Conservation (phyloP, 2,797 vertebrate species). For the Bryconaethiops microstoma region DNA sequence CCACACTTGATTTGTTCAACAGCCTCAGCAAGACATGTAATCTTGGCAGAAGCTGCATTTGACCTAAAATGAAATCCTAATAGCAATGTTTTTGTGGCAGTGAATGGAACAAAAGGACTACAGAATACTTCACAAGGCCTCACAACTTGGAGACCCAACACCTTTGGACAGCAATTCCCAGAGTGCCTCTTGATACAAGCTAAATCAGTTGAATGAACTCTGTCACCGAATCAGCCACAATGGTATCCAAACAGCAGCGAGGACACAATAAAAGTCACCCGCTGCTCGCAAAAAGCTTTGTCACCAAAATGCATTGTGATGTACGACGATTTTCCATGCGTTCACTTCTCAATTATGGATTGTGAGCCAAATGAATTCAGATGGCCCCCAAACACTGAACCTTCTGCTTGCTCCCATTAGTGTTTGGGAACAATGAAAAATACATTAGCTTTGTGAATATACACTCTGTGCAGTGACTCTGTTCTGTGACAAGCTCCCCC, state of each 20-base stretch:
- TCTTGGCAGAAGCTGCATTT: constrained; percentile 42
- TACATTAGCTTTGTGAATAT: constrained; percentile 62
- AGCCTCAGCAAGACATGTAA: constrained; percentile 8
- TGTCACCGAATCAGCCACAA: constrained; percentile 64
- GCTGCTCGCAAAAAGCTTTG: constrained; percentile 71
- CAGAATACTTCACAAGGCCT: constrained; percentile 53
- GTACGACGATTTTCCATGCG: constrained; percentile 69
- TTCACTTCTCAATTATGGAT: constrained; percentile 78
- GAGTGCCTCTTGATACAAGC: constrained; percentile 62
- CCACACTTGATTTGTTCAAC: background rate
- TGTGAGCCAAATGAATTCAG: constrained; percentile 73
- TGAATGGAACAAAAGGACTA: constrained; percentile 63
- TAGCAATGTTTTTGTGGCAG: constrained; percentile 52
- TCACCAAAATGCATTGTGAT: constrained; percentile 74
- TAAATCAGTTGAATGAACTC: constrained; percentile 70
- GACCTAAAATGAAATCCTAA: constrained; percentile 34
- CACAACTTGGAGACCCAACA: constrained; percentile 65
- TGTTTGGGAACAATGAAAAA: constrained; percentile 74
- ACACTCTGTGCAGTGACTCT: constrained; percentile 61
- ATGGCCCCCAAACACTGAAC: constrained; percentile 74
- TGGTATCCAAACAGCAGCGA: constrained; percentile 62
- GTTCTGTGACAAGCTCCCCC: constrained; percentile 59
- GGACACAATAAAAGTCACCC: constrained; percentile 66
- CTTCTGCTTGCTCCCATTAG: constrained; percentile 73
- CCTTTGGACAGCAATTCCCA: constrained; percentile 74